These are phyloP conservation scores for Lytechinus variegatus DNA, from an alignment of 35 echinoderm and acorn worm species.

Conservation along the genomic window DNA sequence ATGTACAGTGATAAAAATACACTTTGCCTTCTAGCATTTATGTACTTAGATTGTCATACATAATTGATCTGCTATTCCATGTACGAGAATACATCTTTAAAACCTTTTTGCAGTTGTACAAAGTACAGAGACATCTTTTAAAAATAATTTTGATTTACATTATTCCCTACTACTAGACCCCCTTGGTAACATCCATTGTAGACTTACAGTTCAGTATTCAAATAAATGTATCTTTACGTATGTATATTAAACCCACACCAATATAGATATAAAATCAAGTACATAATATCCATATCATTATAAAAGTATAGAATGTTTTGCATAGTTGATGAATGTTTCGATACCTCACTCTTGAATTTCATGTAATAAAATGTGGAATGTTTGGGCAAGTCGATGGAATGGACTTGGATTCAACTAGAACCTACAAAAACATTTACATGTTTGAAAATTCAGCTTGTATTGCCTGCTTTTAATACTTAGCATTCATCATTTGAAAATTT, in stretches of 20 bases:
- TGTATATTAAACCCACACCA: neutral
- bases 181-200: too few relatives aligned
- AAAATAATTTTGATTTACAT: too few relatives aligned
- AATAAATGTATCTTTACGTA: too few relatives aligned
- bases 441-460: neutral
- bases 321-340: neutral
- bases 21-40: too few relatives aligned
- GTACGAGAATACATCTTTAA: too few relatives aligned
- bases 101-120: too few relatives aligned
- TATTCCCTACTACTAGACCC: too few relatives aligned
- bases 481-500: neutral
- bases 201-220: too few relatives aligned
- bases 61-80: too few relatives aligned
- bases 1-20: too few relatives aligned
- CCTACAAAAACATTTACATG: neutral
- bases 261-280: neutral
- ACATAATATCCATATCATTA: neutral
- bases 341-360: neutral
- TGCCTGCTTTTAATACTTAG: neutral
- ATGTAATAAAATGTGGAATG: neutral
- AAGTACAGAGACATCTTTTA: too few relatives aligned
- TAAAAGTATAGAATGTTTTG: neutral
- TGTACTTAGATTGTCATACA: too few relatives aligned
- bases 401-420: neutral
- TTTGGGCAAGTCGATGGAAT: neutral